Conservation (phyloP, 2,113 vertebrate genomes). For the Ceyx melanurus region DNA sequence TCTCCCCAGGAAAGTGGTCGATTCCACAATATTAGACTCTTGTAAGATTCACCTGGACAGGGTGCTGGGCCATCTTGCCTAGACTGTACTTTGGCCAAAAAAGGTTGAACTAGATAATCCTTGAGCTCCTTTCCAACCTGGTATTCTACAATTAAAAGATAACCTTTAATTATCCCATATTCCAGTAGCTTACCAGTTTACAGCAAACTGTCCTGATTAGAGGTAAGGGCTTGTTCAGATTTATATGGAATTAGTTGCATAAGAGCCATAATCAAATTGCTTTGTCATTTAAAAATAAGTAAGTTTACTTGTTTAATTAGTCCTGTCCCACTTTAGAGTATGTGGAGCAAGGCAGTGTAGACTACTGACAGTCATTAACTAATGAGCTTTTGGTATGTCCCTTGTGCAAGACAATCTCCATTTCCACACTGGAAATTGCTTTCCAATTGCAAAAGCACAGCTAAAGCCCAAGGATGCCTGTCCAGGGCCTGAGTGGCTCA, state of each 20-base stretch:
- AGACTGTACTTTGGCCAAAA: neutral
- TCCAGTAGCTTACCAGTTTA: neutral
- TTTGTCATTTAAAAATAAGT: constrained; percentile 24
- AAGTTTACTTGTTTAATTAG: constrained; percentile 31
- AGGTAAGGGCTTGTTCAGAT: neutral
- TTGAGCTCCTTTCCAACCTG: neutral
- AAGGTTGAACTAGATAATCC: neutral
- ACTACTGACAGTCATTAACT: constrained; percentile 18
- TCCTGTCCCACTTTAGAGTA: constrained; percentile 15
- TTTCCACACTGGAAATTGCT: constrained; percentile 36
- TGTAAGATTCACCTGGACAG: neutral
- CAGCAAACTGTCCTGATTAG: neutral
- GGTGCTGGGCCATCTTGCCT: neutral
- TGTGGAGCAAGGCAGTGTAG: constrained; percentile 2
- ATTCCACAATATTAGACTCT: neutral
- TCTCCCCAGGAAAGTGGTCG: neutral
- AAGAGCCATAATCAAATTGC: constrained; percentile 48
- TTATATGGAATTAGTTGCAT: constrained; percentile 4
- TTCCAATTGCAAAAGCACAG: constrained; percentile 9
- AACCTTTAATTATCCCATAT: neutral
- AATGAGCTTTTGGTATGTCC: neutral
- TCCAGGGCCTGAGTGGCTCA: neutral
- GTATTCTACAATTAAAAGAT: neutral
- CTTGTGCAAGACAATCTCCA: constrained; percentile 31
- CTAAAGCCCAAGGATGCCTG: neutral